Percentiles rank a stretch among this genome's conserved stretches.
Conservation (phyloP, 2,113 vertebrate genomes). For the Oenanthe oenanthe region DNA sequence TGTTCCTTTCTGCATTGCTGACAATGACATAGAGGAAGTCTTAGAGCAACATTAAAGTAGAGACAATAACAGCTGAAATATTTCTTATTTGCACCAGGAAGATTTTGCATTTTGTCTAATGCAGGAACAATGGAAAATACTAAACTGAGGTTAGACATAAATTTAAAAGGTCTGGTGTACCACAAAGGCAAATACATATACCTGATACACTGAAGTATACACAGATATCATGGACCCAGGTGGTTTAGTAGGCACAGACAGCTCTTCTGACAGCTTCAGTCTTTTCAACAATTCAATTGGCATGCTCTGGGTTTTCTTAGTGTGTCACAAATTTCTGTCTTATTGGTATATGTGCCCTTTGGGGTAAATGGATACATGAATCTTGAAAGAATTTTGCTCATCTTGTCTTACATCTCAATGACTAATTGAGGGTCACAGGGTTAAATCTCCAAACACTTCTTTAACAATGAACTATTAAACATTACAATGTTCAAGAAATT, state of each 20-base stretch:
- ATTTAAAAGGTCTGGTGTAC: not conserved
- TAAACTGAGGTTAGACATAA: not conserved
- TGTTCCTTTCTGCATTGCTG: not conserved
- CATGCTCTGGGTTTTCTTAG: not conserved
- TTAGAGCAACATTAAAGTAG: not conserved
- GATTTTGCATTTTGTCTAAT: not conserved
- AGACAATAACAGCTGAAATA: not conserved
- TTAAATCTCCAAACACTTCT: slow-evolving; percentile 22
- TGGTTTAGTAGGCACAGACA: not conserved
- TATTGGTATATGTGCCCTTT: not conserved
- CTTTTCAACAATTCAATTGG: not conserved
- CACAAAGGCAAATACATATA: not conserved
- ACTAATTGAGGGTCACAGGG: slow-evolving; percentile 33
- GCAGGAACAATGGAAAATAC: not conserved
- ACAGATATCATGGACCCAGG: not conserved
- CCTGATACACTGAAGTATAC: not conserved
- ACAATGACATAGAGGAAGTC: not conserved
- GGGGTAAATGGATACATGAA: not conserved
- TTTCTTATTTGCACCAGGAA: not conserved
- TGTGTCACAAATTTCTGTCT: not conserved
- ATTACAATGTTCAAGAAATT: slow-evolving; percentile 32
- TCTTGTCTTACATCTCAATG: not conserved
- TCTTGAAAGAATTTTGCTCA: slow-evolving; percentile 2
- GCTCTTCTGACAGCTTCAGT: not conserved
- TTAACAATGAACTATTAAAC: not conserved